Evolutionary conservation across 2,113 vertebrate species (phyloP), one percentile per base, ranked within the genome.

Genomic region (Microtus pennsylvanicus): DNA sequence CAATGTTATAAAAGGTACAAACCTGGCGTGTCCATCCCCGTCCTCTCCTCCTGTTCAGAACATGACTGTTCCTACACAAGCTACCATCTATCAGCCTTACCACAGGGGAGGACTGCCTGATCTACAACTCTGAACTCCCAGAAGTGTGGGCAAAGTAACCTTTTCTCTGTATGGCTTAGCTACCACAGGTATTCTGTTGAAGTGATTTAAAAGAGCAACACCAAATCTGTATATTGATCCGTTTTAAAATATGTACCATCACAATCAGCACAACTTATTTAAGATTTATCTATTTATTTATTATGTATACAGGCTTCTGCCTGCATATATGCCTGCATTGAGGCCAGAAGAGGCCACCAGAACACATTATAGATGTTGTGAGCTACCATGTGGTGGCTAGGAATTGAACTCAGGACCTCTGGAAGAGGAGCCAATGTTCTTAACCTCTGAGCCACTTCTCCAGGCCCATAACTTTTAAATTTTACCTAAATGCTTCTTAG

Each of bases 191-290:
- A 19, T n/a, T 80, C 28, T 81, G 85, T 61, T 80, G 65, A 70
- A 88, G 50, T 55, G 42, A 88, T 24, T 33, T 21, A 93, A 87
- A 90, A 87, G 19, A 17, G 42, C 11, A 75, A 89, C 28, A 17
- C 26, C 77, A 81, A 45, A 77, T 7, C 1, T 55, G 92, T 22
- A 89, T 52, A 30, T 10, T 52, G 69, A 12, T 92, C 88, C 3
- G 13, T 12, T 94, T 96, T 85, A 81, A 28, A 89, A 81, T 52
- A 7, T 52, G 7, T 75, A 24, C 45, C 28, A 50, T 26, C 87
- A 86, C 89, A 93, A 55, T 10, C 89, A 95, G 47, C 12, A 38
- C 45, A 63, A 35, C 74, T 67, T 89, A 80, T 93, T 72, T n/a
- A n/a, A 72, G 16, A 72, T 72, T n/a, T 72, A 72, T 19, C 16